Percentiles rank a stretch among this genome's conserved stretches.
Evolutionary conservation across 1,140 invertebrate genomes (phyloP).

Genomic region (Lasioglossum albipes): DNA sequence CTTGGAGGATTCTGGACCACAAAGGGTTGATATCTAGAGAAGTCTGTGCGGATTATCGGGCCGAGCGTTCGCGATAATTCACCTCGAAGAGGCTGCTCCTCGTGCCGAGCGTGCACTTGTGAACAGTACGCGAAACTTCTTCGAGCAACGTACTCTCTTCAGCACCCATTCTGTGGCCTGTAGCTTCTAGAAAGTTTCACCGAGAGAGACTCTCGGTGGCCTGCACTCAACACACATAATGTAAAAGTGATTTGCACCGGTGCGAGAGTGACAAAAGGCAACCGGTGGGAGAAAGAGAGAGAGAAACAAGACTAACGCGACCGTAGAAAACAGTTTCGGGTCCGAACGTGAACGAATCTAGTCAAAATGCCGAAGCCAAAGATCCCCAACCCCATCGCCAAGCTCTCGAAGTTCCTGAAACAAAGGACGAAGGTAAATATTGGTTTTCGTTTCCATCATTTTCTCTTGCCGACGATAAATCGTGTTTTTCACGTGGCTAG

Average conservation of each 20-base stretch:
- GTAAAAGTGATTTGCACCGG: slow-evolving; percentile 21
- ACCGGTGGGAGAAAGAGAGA: neutral
- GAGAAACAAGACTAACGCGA: neutral
- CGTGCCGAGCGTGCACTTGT: neutral
- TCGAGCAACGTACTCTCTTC: neutral
- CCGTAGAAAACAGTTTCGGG: neutral
- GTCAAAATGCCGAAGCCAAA: slow-evolving; percentile 78
- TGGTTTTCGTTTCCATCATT: neutral
- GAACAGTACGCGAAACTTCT: neutral
- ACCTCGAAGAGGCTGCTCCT: neutral
- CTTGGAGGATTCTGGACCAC: too few relatives aligned
- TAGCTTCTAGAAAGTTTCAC: slow-evolving; percentile 27
- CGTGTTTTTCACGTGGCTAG: too few relatives aligned
- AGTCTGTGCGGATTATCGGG: too few relatives aligned
- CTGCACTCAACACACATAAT: slow-evolving; percentile 16
- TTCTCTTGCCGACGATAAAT: too few relatives aligned
- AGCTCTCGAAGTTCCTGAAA: slow-evolving; percentile 79
- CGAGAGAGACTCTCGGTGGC: neutral
- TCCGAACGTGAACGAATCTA: slow-evolving; percentile 4
- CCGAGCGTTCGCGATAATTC: too few relatives aligned
- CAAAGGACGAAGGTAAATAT: slow-evolving; percentile 79
- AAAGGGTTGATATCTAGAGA: too few relatives aligned
- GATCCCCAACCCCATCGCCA: slow-evolving; percentile 74
- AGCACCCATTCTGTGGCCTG: too few relatives aligned
- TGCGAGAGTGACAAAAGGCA: neutral